A percentile compares a stretch with the other conserved stretches of the same genome.
Conservation (phyloP, 2,113 vertebrate species). For the Mus musculus region GRCm39 chr1:107202501-107203000, state of each 20-base stretch:
- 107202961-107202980: neutral
- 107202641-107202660: neutral
- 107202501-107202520: fast-evolving
- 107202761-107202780: constrained; percentile 85
- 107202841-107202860: neutral
- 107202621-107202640: neutral
- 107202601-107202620: neutral
- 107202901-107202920: neutral
- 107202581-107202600: fast-evolving
- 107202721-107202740: constrained; percentile 82
- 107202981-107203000: neutral
- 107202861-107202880: neutral
- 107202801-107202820: neutral
- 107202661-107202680: constrained; percentile 86
- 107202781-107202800: constrained; percentile 78
- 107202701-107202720: constrained; percentile 88
- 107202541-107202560: neutral
- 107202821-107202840: neutral
- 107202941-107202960: neutral
- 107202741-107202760: constrained; percentile 83
- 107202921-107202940: neutral
- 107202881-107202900: neutral
- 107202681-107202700: constrained; percentile 85
- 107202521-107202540: neutral
- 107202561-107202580: neutral